These are phyloP conservation scores for Dicerorhinus sumatrensis DNA, from an alignment of 2,113 vertebrate species.

Conservation along the genomic window DNA sequence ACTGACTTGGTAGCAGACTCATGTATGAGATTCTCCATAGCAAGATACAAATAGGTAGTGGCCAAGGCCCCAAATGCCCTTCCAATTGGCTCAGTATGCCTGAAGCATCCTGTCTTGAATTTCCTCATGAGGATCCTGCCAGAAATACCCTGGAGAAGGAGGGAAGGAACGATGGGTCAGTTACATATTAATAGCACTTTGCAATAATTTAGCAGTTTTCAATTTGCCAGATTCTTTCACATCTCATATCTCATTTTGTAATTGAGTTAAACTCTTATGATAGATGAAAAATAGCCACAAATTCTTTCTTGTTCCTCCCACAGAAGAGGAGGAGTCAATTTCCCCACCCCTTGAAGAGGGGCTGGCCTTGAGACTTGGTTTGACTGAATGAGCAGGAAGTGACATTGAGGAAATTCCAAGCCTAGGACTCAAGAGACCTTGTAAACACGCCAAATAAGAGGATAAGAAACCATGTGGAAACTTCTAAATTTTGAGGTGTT, in stretches of 20 bases:
- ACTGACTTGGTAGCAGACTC: slow-evolving; percentile 41
- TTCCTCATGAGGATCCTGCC: background rate
- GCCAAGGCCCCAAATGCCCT: background rate
- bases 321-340: background rate
- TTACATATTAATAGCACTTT: background rate
- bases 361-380: background rate
- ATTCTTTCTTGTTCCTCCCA: background rate
- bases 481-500: background rate
- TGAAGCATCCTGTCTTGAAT: background rate
- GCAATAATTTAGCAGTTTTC: background rate
- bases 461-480: background rate
- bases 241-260: background rate
- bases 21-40: background rate
- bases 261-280: slow-evolving; percentile 9
- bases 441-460: background rate
- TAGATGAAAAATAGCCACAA: background rate
- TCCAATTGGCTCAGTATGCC: background rate
- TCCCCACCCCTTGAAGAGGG: background rate
- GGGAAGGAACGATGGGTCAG: background rate
- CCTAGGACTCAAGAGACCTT: background rate
- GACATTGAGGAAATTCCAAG: background rate
- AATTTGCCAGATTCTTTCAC: background rate
- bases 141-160: background rate
- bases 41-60: background rate
- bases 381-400: background rate